Percentiles rank a stretch among this genome's conserved stretches.
These are phyloP conservation scores for Brachypodius melanocephalos DNA, from an alignment of 2,113 vertebrate species.

Conservation along the genomic window DNA sequence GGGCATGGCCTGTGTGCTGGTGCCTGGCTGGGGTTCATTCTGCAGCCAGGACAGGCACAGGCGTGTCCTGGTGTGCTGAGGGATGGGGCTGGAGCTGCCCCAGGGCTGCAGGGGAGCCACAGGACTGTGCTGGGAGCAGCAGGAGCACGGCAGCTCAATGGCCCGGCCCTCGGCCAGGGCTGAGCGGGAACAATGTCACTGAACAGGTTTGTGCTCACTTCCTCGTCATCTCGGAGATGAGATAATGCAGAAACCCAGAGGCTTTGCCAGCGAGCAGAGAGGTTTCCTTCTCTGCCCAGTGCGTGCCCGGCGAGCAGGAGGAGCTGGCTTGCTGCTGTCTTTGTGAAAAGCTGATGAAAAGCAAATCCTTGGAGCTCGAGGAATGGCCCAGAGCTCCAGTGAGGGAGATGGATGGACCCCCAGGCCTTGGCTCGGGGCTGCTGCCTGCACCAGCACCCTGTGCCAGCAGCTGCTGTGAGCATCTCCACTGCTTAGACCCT, in stretches of 20 bases:
- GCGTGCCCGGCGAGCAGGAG: background rate
- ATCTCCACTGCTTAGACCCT: accelerated
- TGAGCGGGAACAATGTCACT: background rate
- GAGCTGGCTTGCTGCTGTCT: background rate
- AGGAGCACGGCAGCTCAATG: background rate
- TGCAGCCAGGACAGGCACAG: background rate
- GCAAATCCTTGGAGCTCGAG: background rate
- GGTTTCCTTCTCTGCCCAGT: background rate
- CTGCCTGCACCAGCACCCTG: background rate
- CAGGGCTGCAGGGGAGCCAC: background rate
- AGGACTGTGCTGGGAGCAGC: background rate
- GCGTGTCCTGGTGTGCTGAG: accelerated
- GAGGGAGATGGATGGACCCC: background rate
- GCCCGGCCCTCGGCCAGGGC: background rate
- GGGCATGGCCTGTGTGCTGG: background rate
- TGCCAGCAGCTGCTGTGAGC: background rate
- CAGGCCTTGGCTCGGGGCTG: background rate
- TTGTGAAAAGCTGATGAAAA: background rate
- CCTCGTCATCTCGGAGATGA: background rate
- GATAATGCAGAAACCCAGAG: background rate
- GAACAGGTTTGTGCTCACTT: conserved; percentile 38
- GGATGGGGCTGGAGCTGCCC: background rate
- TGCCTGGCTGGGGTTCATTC: background rate
- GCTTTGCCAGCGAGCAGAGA: background rate
- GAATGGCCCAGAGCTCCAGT: accelerated